Conservation (phyloP, 1,140 invertebrate genomes). For the Lepidurus apus region DNA sequence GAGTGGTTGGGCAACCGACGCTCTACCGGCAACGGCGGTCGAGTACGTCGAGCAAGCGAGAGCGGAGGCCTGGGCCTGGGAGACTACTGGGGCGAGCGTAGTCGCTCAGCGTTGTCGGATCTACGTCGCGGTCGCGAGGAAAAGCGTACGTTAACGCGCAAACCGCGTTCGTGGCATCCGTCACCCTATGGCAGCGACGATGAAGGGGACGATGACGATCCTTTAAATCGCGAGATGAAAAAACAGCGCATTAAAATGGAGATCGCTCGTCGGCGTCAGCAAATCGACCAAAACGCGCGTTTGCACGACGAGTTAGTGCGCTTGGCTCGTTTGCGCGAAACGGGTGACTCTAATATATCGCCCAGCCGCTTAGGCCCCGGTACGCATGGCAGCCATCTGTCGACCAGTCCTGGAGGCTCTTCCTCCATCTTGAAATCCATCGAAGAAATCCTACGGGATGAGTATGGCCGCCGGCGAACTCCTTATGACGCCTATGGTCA, state of each 20-base stretch:
- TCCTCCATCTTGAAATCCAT: slow-evolving; percentile 50
- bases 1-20: slow-evolving; percentile 14
- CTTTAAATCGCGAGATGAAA: slow-evolving; percentile 53
- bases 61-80: slow-evolving; percentile 8
- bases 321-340: slow-evolving; percentile 49
- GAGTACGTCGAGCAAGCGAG: slow-evolving; percentile 2
- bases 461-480: slow-evolving; percentile 35
- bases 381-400: slow-evolving; percentile 38
- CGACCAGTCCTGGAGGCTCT: slow-evolving; percentile 38
- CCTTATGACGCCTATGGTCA: slow-evolving; percentile 16
- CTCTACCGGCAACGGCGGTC: not conserved
- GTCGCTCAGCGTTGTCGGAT: not conserved
- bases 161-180: slow-evolving; percentile 55
- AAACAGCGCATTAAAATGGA: slow-evolving; percentile 59
- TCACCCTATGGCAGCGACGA: slow-evolving; percentile 53
- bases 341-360: slow-evolving; percentile 40
- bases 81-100: slow-evolving; percentile 25
- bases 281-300: slow-evolving; percentile 57
- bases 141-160: slow-evolving; percentile 40
- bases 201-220: slow-evolving; percentile 49
- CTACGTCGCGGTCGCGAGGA: slow-evolving; percentile 21
- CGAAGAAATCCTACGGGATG: slow-evolving; percentile 50
- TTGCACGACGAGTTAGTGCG: slow-evolving; percentile 54
- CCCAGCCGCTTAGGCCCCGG: slow-evolving; percentile 34
- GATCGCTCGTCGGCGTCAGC: slow-evolving; percentile 55